Evolutionary conservation across 2,113 vertebrate species (phyloP), one percentile per base, ranked within the genome.

Genomic region (Halichoeres trimaculatus): DNA sequence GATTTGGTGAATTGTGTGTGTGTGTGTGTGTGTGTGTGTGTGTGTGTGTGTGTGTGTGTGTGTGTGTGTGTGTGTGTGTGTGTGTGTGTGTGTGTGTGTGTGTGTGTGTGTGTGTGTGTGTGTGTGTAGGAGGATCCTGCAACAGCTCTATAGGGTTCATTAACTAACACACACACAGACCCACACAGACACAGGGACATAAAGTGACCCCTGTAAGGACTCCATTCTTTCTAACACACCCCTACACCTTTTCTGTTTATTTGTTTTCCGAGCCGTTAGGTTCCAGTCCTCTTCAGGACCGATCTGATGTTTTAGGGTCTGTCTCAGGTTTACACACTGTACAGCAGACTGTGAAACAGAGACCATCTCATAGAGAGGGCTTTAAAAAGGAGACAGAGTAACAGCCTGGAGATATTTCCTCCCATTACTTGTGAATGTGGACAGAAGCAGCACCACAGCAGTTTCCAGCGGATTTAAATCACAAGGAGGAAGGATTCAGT

Each of bases 211-310:
- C 85, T 86, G 70, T 30, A 68, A 81, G 67, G 76, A 82, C 81
- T 89, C 85, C 70, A 77, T 88, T 90, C 84, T 89, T 81, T 90
- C 91, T 90, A 84, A 91, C 86, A 54, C 74, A 59, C 59, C 66
- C 70, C 78, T 66, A 83, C 90, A 83, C 85, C 76, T 87, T 61
- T 55, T 63, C 62, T 88, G 72, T 90, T 88, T 90, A 85, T 91
- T 89, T 91, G 81, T 86, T 91, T 89, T 91, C 81, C 77, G 26
- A 83, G 57, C 78, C 86, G 87, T 92, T 92, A 90, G 79, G 53
- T 80, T 43, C 80, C 65, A 41, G 74, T n/a, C 55, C 3, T 74
- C 70, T 62, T 75, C 57, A 60, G 72, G 74, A 80, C 70, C 54
- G 70, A 54, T 70, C 53, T 41, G 41, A 34, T 30, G 40, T 73